Evolutionary conservation across 2,113 vertebrate species (phyloP), one percentile per base, ranked within the genome.

Genomic region (Oryzias javanicus): DNA sequence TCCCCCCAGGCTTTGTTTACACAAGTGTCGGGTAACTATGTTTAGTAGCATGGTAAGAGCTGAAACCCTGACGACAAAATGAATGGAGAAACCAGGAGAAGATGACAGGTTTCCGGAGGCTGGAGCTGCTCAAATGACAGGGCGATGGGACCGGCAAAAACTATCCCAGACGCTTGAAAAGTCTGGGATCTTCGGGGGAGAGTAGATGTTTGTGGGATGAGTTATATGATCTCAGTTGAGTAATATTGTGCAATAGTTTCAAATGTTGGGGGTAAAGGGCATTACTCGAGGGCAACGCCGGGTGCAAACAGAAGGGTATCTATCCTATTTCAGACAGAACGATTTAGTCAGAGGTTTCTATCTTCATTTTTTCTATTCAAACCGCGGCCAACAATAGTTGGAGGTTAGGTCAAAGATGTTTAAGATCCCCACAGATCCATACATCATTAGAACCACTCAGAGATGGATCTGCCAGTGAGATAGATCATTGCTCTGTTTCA

Each of bases 41-140:
- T 67, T 79, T 74, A 82, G 70, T 17, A 55, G 53, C 44, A 40
- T 10, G 4, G 55, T 60, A 65, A 66, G 66, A 71, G 64, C 54
- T 55, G 49, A 29, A 80, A 47, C 56, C 65, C 20, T 7, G 13
- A 50, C 61, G 68, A 70, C 20, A 47, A 70, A 68, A 68, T 68
- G 67, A 76, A 56, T 42, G 55, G 22, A 64, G 64, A 49, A 48
- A 57, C 54, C 2, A 20, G 64, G 64, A 51, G 67, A 78, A 77
- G 74, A 81, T 77, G 64, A 78, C 71, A 74, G 70, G 64, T 56
- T 79, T 75, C 51, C 64, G 16, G 16, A 60, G 67, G 53, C 25
- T 51, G 57, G 49, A 62, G 20, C 40, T 18, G 61, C 48, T 78
- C 53, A 76, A 81, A 86, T 86, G 63, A 81, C 56, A 79, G 76